Conservation (phyloP, 2,797 vertebrate genomes). For the Fundulus diaphanus region DNA sequence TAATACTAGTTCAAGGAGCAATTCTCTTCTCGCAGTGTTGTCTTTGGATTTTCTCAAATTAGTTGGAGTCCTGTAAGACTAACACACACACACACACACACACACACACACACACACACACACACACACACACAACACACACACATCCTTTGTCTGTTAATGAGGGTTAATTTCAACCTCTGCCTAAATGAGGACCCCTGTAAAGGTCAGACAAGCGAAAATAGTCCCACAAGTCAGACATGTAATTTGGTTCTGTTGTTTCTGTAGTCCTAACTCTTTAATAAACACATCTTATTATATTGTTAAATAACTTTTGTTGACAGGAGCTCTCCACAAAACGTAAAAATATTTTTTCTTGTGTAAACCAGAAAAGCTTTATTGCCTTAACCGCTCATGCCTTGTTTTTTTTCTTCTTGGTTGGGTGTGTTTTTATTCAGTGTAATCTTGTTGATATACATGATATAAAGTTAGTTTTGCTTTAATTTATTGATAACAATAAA, state of each 20-base stretch:
- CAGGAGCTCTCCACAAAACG: neutral
- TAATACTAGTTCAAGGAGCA: conserved; percentile 63
- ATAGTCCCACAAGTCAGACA: conserved; percentile 18
- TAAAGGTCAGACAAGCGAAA: conserved; percentile 68
- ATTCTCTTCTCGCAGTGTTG: conserved; percentile 53
- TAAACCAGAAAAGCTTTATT: neutral
- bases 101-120: conserved; percentile 28
- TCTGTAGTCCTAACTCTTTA: conserved; percentile 16
- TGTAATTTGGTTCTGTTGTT: conserved; percentile 35
- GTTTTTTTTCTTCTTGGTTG: neutral
- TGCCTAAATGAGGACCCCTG: conserved; percentile 59
- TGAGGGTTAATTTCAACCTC: conserved; percentile 67
- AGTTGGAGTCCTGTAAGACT: conserved; percentile 40
- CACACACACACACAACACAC: conserved; percentile 23
- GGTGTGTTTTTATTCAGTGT: neutral
- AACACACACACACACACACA: conserved; percentile 23
- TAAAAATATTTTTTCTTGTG: neutral
- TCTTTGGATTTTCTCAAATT: conserved; percentile 62
- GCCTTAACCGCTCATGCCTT: neutral
- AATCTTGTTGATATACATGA: neutral
- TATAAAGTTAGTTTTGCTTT: neutral
- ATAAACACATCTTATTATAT: neutral
- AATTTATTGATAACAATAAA: neutral
- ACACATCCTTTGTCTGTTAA: conserved; percentile 52
- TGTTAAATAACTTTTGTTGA: neutral